Evolutionary conservation across 1,140 invertebrate species (phyloP).

Genomic region (Brachionus sp.): DNA sequence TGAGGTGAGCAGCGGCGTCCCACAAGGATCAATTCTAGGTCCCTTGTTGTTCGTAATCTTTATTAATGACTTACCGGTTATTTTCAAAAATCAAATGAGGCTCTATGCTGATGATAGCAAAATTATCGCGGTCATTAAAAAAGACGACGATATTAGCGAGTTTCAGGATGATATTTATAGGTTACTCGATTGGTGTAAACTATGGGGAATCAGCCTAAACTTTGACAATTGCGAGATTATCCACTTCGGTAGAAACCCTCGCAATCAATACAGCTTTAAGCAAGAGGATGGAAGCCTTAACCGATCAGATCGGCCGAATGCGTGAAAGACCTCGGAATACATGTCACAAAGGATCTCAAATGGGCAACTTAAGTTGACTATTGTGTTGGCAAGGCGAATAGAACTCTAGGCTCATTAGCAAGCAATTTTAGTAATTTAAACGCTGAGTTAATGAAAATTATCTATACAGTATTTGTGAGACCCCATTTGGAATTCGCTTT

Average conservation of each 20-base stretch:
- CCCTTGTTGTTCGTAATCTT: constrained; percentile 48
- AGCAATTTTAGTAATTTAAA: neutral
- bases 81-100: neutral
- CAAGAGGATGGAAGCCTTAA: neutral
- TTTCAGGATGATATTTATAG: neutral
- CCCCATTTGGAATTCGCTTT: no score
- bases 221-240: neutral
- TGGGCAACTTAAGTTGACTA: constrained; percentile 44
- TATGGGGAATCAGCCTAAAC: neutral
- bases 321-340: constrained; percentile 44
- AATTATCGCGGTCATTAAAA: neutral
- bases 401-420: neutral
- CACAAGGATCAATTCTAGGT: constrained; percentile 48
- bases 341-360: constrained; percentile 44
- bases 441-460: neutral
- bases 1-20: constrained; percentile 47
- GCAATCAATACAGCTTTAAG: neutral
- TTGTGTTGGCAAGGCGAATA: neutral
- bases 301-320: neutral
- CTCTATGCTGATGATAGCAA: constrained; percentile 40
- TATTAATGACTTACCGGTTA: constrained; percentile 48
- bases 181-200: neutral
- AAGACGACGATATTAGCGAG: neutral
- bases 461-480: neutral
- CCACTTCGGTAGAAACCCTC: constrained; percentile 13